These are phyloP conservation scores for Styela plicata DNA, from an alignment of 23 tunicate genomes.

Conservation along the genomic window DNA sequence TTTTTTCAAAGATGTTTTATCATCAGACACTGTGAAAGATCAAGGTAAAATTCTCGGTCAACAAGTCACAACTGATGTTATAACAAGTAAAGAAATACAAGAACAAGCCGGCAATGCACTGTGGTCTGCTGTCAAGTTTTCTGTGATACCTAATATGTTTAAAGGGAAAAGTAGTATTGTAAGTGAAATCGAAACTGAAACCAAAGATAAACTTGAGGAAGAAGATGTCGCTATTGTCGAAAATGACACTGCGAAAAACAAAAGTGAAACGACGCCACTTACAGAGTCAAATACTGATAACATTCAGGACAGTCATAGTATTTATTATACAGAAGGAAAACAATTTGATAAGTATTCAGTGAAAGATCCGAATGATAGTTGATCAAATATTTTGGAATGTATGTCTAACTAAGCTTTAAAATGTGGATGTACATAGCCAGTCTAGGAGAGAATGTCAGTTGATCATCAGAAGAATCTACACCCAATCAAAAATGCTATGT, in stretches of 20 bases:
- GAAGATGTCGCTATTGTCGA: neutral
- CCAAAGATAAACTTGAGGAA: neutral
- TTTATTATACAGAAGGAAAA: neutral
- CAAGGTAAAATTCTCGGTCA: conserved; percentile 51
- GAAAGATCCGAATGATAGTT: no score
- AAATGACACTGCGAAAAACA: neutral
- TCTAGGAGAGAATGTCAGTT: no score
- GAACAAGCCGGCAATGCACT: conserved; percentile 63
- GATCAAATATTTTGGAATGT: no score
- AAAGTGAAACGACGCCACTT: no score
- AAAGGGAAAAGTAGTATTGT: neutral
- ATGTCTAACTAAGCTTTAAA: no score
- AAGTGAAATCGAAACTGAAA: neutral
- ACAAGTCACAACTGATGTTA: conserved; percentile 42
- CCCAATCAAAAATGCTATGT: no score
- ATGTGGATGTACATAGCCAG: no score
- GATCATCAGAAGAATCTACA: no score
- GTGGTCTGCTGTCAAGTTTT: conserved; percentile 67
- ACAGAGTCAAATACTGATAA: no score
- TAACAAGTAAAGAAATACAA: conserved; percentile 43
- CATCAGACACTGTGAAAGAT: conserved; percentile 41
- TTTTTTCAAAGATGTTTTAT: conserved; percentile 43
- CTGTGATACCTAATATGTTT: conserved; percentile 41
- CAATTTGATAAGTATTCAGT: neutral
- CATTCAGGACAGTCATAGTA: neutral